Evolutionary conservation across 2,888 invertebrate species (phyloP).

Genomic region (Gerris lacustris): DNA sequence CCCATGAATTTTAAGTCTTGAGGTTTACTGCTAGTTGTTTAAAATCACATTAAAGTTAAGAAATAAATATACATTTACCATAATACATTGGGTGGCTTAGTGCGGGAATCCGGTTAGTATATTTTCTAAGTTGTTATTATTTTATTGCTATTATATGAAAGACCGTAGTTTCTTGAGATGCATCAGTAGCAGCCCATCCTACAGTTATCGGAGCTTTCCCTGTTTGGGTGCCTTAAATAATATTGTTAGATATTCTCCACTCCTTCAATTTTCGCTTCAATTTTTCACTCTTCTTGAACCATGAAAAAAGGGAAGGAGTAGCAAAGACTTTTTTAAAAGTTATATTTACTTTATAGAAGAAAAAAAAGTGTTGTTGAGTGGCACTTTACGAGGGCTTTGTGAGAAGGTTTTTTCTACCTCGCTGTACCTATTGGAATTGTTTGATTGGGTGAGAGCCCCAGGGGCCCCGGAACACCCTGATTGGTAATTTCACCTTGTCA

Average conservation of each 20-base stretch:
- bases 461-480: not conserved
- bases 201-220: not conserved
- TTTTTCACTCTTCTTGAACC: not conserved
- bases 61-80: too few species aligned
- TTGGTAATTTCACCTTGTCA: conserved; percentile 5
- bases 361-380: not conserved
- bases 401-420: not conserved
- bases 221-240: not conserved
- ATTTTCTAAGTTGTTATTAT: too few species aligned
- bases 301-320: not conserved
- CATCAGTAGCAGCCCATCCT: not conserved
- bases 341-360: not conserved
- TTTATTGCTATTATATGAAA: too few species aligned
- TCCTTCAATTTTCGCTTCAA: not conserved
- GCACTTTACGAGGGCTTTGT: not conserved
- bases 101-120: too few species aligned
- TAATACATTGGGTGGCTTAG: too few species aligned
- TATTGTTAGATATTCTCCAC: not conserved
- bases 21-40: too few species aligned
- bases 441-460: not conserved
- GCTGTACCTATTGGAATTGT: conserved; percentile 1
- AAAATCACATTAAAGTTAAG: too few species aligned
- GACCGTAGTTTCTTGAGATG: not conserved
- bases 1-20: too few species aligned
- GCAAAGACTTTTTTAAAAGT: not conserved